A percentile compares a stretch with the other conserved stretches of the same genome.
Conservation (phyloP, 1,140 invertebrate genomes). For the Drosophila miranda region DNA sequence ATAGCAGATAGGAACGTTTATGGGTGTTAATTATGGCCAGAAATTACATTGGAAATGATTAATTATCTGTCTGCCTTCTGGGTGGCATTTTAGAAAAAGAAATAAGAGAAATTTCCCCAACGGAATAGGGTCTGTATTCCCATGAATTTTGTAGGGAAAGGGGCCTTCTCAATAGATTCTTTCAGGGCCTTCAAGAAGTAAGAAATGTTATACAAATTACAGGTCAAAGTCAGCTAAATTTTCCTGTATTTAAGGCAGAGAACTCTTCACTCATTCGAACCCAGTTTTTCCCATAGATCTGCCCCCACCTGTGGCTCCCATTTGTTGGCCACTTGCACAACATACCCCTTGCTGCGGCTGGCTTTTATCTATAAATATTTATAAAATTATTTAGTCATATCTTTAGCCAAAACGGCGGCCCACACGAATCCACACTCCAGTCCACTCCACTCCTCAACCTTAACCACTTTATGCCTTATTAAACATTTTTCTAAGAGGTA, state of each 20-base stretch:
- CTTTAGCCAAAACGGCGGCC: constrained; percentile 53
- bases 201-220: too few relatives aligned
- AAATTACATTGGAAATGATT: constrained; percentile 20
- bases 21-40: constrained; percentile 25
- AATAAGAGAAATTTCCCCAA: too few relatives aligned
- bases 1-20: constrained; percentile 15
- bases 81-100: too few relatives aligned
- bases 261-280: too few relatives aligned
- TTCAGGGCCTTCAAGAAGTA: too few relatives aligned
- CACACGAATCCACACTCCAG: constrained; percentile 31
- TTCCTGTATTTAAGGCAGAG: too few relatives aligned
- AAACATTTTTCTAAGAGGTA: constrained; percentile 22
- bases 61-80: constrained; percentile 3
- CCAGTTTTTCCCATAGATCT: neutral
- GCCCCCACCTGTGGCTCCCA: neutral
- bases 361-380: constrained; percentile 64
- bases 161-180: too few relatives aligned
- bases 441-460: too few relatives aligned
- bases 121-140: too few relatives aligned
- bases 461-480: constrained; percentile 63
- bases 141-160: too few relatives aligned
- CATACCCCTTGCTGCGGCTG: neutral
- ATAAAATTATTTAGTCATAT: constrained; percentile 72
- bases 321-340: constrained; percentile 19
- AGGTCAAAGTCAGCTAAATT: too few relatives aligned